Percentiles rank a stretch among this genome's conserved stretches.
phyloP scores from a whole-genome alignment of 2,888 invertebrate species.

The Pachymerium ferrugineum region DNA sequence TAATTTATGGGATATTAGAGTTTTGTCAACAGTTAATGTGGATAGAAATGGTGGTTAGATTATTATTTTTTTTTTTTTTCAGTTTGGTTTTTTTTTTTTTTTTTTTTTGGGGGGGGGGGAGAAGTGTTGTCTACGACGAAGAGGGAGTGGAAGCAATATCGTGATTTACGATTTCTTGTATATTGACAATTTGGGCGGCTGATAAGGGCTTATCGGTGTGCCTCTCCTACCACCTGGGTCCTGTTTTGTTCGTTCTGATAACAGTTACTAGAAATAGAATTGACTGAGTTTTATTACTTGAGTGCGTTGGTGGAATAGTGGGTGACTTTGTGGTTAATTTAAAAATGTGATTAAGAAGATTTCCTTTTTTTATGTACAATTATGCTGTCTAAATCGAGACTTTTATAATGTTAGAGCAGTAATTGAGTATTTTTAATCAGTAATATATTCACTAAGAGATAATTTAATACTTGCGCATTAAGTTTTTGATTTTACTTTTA shows the following conservation, averaged over 20 bases:
- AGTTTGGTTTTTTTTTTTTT: neutral
- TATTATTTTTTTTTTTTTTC: neutral
- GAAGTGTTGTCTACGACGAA: neutral
- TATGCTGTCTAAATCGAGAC: no score
- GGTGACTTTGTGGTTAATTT: no score
- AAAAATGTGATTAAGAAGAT: no score
- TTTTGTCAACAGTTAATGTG: slow-evolving; percentile 10
- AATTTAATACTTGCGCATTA: no score
- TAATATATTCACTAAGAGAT: no score
- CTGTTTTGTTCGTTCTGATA: neutral
- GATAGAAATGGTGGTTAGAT: neutral
- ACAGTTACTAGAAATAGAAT: neutral
- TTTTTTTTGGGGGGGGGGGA: no score
- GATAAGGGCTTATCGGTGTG: slow-evolving; percentile 14
- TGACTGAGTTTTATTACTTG: no score
- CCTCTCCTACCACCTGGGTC: slow-evolving; percentile 10
- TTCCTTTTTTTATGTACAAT: no score
- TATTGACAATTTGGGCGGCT: slow-evolving; percentile 11
- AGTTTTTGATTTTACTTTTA: no score
- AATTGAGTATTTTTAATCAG: no score
- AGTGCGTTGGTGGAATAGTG: neutral
- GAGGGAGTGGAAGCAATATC: neutral
- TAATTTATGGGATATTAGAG: slow-evolving; percentile 10
- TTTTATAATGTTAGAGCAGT: no score
- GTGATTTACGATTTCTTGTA: slow-evolving; percentile 11